phyloP scores from a whole-genome alignment of 1,140 invertebrate genomes.

The Pogonomyrmex barbatus region DNA sequence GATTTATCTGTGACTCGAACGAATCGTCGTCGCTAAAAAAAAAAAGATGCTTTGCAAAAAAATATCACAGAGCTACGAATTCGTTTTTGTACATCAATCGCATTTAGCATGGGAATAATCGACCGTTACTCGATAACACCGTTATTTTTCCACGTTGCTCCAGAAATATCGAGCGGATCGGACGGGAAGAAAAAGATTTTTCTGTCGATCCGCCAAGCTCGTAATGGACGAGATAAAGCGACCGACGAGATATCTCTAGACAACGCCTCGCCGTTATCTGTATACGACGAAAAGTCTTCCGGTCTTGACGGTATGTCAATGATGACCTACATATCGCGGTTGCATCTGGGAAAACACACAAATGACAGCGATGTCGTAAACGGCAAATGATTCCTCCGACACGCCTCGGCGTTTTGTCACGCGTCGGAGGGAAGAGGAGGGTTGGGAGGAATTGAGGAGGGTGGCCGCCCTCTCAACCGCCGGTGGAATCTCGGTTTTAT shows the following conservation, averaged over 20 bases:
- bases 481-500: conserved; percentile 63
- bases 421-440: neutral
- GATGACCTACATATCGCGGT: conserved; percentile 48
- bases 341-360: conserved; percentile 48
- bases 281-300: conserved; percentile 41
- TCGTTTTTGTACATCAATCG: neutral
- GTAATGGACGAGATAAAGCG: conserved; percentile 34
- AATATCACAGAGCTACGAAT: neutral
- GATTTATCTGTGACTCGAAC: too few relatives aligned
- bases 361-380: conserved; percentile 48
- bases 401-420: conserved; percentile 74
- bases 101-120: neutral
- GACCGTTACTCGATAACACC: neutral
- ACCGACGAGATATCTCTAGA: neutral
- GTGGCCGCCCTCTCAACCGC: conserved; percentile 44
- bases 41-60: neutral
- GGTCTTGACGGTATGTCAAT: conserved; percentile 51
- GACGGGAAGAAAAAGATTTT: neutral
- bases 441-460: conserved; percentile 15
- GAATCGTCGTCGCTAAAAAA: neutral
- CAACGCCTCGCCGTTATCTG: conserved; percentile 26
- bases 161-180: conserved; percentile 15
- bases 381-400: conserved; percentile 56
- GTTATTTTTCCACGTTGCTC: conserved; percentile 4
- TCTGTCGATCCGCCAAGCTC: conserved; percentile 15